Conservation (phyloP, 1,140 invertebrate species). For the Polyergus mexicanus region DNA sequence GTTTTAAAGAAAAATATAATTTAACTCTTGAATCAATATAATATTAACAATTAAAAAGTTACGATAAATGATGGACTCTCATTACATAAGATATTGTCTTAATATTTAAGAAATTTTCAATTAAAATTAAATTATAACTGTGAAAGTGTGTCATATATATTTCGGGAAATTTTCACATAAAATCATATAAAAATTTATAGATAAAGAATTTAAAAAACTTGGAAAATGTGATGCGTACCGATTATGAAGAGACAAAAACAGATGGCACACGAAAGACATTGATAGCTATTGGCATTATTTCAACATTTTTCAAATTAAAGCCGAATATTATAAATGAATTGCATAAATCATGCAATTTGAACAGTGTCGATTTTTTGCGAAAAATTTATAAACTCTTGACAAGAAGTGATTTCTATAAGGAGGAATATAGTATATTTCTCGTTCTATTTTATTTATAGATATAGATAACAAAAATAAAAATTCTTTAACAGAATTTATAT, state of each 20-base stretch:
- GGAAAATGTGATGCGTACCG: conserved; percentile 76
- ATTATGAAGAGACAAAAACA: conserved; percentile 78
- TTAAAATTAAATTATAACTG: background rate
- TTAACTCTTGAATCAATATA: background rate
- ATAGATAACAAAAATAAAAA: background rate
- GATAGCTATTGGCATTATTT: conserved; percentile 79
- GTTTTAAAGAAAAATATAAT: background rate
- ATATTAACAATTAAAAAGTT: conserved; percentile 8
- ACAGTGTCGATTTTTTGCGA: conserved; percentile 78
- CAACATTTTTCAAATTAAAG: conserved; percentile 75
- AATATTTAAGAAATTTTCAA: background rate
- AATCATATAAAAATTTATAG: conserved; percentile 66
- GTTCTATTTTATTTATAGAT: background rate
- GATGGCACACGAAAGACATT: conserved; percentile 74
- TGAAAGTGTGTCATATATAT: background rate
- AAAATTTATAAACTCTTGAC: conserved; percentile 81
- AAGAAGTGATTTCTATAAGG: conserved; percentile 81
- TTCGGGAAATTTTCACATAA: background rate
- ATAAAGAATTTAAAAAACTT: conserved; percentile 74
- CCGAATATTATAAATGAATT: conserved; percentile 74
- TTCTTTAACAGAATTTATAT: conserved; percentile 24
- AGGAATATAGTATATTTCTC: conserved; percentile 77
- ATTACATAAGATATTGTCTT: conserved; percentile 18
- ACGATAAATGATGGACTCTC: background rate
- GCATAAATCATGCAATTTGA: conserved; percentile 66